Evolutionary conservation across 2,797 vertebrate species (phyloP).

Genomic region (Saxicola maurus): DNA sequence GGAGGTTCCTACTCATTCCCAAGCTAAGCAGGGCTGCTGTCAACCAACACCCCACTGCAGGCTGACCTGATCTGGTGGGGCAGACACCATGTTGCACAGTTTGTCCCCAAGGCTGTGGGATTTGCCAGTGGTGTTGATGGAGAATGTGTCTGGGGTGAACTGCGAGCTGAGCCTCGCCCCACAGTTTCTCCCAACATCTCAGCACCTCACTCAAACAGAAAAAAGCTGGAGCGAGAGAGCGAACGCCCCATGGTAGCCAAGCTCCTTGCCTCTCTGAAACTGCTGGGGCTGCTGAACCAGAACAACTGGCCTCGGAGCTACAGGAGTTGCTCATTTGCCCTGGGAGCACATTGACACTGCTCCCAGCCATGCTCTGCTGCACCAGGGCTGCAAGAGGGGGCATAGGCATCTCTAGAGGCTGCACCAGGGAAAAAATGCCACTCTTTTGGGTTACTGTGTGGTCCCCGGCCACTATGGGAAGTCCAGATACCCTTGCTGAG

Average conservation of each 20-base stretch:
- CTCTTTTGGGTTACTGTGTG: neutral
- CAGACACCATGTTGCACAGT: rapidly evolving
- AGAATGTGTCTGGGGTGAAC: neutral
- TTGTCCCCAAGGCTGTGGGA: neutral
- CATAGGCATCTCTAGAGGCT: rapidly evolving
- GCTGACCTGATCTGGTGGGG: neutral
- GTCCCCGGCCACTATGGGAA: neutral
- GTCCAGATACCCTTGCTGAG: neutral
- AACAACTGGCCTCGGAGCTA: neutral
- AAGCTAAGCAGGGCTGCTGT: neutral
- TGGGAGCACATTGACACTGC: rapidly evolving
- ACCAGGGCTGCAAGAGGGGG: neutral
- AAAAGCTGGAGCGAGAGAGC: neutral
- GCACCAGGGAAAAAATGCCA: neutral
- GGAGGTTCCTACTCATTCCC: neutral
- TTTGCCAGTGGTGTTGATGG: rapidly evolving
- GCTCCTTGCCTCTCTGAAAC: neutral
- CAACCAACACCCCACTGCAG: neutral
- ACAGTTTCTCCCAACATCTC: neutral
- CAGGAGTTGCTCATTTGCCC: neutral
- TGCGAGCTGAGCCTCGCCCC: neutral
- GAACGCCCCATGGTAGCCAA: neutral
- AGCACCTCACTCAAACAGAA: neutral
- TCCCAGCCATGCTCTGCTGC: neutral
- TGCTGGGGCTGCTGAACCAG: neutral